Conservation (phyloP, 2,113 vertebrate genomes). For the Heloderma charlesbogerti region DNA sequence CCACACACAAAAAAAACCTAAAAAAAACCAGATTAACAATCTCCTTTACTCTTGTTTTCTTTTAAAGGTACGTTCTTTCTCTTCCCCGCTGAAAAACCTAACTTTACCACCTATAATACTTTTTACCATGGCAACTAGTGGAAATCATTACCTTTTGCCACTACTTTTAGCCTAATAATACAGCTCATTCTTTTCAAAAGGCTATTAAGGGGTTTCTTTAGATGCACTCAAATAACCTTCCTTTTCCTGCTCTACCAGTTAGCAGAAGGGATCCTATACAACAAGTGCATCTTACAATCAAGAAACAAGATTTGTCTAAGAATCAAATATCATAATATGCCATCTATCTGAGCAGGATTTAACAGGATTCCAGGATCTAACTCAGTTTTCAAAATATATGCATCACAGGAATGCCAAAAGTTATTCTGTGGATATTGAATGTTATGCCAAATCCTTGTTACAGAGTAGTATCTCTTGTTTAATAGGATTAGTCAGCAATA, state of each 20-base stretch:
- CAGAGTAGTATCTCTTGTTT: not conserved
- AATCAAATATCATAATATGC: constrained; percentile 14
- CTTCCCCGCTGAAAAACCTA: constrained; percentile 20
- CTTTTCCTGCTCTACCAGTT: constrained; percentile 6
- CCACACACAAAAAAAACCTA: too few species aligned
- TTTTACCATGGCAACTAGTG: constrained; percentile 22
- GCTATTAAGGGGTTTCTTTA: not conserved
- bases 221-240: constrained; percentile 9
- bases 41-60: constrained; percentile 47
- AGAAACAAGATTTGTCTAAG: constrained; percentile 3
- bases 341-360: not conserved
- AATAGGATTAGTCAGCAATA: not conserved
- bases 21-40: too few species aligned
- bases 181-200: constrained; percentile 26
- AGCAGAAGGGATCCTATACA: constrained; percentile 15
- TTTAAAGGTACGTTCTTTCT: constrained; percentile 33
- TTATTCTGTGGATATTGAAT: not conserved
- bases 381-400: not conserved
- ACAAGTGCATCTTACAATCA: constrained; percentile 37
- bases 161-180: not conserved
- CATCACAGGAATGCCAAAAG: not conserved
- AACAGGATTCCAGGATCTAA: not conserved
- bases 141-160: constrained; percentile 9
- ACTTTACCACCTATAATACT: not conserved
- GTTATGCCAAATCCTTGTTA: not conserved